Evolutionary conservation across 2,113 vertebrate genomes (phyloP), one percentile per base, ranked within the genome.

Genomic region (Hippocampus zosterae): DNA sequence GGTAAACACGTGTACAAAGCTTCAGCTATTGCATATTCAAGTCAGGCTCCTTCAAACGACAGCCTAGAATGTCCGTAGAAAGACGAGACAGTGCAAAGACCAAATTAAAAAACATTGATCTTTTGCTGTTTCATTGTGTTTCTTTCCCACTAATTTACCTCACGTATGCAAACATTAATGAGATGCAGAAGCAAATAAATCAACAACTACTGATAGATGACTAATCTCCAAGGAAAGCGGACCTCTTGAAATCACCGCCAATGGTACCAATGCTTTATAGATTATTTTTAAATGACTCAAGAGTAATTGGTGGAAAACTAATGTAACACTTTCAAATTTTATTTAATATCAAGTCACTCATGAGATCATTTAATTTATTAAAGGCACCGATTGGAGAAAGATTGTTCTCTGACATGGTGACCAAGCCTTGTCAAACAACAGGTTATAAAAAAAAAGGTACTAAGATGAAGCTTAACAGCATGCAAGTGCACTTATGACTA

Each of bases 1-100:
- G 78, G 78, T 85, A 86, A 89, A 86, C 87, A 84, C 80, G 71
- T 77, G 79, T 76, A 86, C 83, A 87, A 85, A 84, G 79, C 81
- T 57, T 81, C 69, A 75, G 55, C 74, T 79, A 67, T 76, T 79
- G 77, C 70, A 68, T 74, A 78, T 78, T 76, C 86, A 82, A 86
- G 86, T 87, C 84, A 81, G 87, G 72, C 55, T 74, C 60, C 72
- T 80, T 87, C 79, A 80, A 73, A 72, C 33, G 19, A 13, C 52
- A 65, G 76, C 60, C 66, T 70, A 73, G 69, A 83, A 77, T 72
- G 68, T 76, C 11, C 80, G 68, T 81, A 71, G 64, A 87, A 84
- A 27, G n/a, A 10, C 23, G 3, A 0, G 15, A 57, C 12, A 76
- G 82, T 59, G 62, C 61, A 67, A 55, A 69, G 75, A 83, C 74